Conservation (phyloP, 2,888 invertebrate species). For the Lepidochrysops patricia region DNA sequence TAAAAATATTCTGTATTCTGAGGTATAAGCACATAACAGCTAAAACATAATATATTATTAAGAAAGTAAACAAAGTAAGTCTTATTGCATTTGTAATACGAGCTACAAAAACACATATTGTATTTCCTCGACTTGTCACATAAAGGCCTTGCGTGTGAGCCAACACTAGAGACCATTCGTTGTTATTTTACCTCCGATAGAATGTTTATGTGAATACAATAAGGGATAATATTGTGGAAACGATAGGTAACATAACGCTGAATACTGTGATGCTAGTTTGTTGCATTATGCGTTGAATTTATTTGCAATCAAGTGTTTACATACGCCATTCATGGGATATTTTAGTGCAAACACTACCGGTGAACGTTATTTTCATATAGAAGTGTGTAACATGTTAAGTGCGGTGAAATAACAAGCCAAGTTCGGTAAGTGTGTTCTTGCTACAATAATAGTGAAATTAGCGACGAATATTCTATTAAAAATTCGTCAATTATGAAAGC, state of each 20-base stretch:
- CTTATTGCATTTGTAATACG: background rate
- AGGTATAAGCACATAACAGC: no score
- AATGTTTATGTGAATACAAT: no score
- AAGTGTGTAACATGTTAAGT: background rate
- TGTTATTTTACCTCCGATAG: no score
- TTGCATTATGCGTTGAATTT: background rate
- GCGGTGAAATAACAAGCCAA: background rate
- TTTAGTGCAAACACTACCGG: slow-evolving; percentile 1
- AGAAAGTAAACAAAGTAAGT: background rate
- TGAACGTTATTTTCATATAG: background rate
- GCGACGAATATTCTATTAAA: no score
- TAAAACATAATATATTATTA: background rate
- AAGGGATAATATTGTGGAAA: no score
- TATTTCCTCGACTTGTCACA: slow-evolving; percentile 3
- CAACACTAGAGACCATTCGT: no score
- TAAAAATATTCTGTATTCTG: no score
- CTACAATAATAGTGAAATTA: no score
- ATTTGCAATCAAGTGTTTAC: slow-evolving; percentile 1
- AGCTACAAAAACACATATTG: slow-evolving; percentile 1
- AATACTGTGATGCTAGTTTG: background rate
- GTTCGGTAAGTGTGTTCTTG: no score
- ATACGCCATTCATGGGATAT: background rate
- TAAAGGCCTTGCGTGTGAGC: background rate
- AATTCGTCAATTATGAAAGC: no score
- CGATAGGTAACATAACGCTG: no score